Evolutionary conservation across 1,140 invertebrate genomes (phyloP).

Genomic region (Saccostrea echinata): DNA sequence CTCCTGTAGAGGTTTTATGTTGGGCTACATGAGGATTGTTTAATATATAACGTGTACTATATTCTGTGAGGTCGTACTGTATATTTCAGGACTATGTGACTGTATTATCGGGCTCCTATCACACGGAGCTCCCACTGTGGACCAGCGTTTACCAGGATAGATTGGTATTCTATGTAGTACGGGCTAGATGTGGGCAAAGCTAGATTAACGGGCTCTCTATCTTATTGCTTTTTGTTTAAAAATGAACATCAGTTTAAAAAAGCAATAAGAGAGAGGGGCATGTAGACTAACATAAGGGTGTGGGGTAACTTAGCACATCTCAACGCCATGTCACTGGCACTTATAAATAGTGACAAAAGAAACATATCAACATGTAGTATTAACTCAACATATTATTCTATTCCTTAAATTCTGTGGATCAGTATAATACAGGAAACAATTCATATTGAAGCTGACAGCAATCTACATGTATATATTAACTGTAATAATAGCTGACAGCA

Average conservation of each 20-base stretch:
- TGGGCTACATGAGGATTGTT: too few species aligned
- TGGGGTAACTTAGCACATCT: neutral
- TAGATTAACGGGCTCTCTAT: neutral
- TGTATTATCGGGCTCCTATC: constrained; percentile 49
- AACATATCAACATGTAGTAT: neutral
- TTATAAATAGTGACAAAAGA: neutral
- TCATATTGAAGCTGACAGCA: too few species aligned
- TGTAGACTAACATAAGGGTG: constrained; percentile 13
- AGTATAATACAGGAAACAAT: too few species aligned
- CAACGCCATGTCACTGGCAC: neutral
- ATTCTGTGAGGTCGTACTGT: neutral
- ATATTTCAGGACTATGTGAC: constrained; percentile 45
- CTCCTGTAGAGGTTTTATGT: too few species aligned
- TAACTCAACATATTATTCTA: neutral
- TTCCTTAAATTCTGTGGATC: too few species aligned
- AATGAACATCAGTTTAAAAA: neutral
- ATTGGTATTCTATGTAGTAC: constrained; percentile 29
- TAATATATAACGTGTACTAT: too few species aligned
- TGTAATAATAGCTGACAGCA: too few species aligned
- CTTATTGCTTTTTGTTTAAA: neutral
- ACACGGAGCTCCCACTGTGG: constrained; percentile 47
- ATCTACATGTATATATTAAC: too few species aligned
- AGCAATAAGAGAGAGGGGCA: constrained; percentile 2
- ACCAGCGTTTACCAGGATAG: constrained; percentile 51
- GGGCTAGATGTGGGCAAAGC: neutral